Evolutionary conservation across 2,888 invertebrate species (phyloP).

Genomic region (Cerastoderma edule): DNA sequence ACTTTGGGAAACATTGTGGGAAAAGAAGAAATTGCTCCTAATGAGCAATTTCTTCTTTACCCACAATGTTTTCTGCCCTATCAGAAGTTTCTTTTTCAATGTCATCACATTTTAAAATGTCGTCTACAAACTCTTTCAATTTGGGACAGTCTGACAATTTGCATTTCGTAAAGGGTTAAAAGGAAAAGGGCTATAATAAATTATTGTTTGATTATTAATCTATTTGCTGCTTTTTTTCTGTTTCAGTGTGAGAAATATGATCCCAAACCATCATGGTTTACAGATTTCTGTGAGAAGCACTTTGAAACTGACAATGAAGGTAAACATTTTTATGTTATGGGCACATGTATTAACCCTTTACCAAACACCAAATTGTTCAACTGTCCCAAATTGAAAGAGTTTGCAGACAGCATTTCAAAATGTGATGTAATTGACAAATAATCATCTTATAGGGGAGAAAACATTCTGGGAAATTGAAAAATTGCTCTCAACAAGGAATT

Average conservation of each 20-base stretch:
- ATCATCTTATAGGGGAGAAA: slow-evolving; percentile 5
- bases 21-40: background rate
- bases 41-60: too few relatives aligned
- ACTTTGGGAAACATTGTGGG: too few relatives aligned
- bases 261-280: slow-evolving; percentile 45
- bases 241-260: slow-evolving; percentile 72
- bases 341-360: background rate
- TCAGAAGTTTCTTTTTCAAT: too few relatives aligned
- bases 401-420: too few relatives aligned
- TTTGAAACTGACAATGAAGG: slow-evolving; percentile 79
- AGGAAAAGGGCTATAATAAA: background rate
- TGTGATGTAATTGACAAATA: too few relatives aligned
- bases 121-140: too few relatives aligned
- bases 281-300: slow-evolving; percentile 63
- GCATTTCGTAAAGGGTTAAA: background rate
- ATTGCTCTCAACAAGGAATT: background rate
- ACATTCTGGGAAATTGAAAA: slow-evolving; percentile 8
- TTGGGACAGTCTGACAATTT: too few relatives aligned
- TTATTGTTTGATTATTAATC: background rate
- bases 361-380: too few relatives aligned
- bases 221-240: background rate
- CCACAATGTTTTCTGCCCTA: too few relatives aligned
- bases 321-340: too few relatives aligned
- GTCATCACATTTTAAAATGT: too few relatives aligned
- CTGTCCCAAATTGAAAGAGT: too few relatives aligned